Evolutionary conservation across 2,797 vertebrate genomes (phyloP).

Genomic region (Tolypeutes matacus): DNA sequence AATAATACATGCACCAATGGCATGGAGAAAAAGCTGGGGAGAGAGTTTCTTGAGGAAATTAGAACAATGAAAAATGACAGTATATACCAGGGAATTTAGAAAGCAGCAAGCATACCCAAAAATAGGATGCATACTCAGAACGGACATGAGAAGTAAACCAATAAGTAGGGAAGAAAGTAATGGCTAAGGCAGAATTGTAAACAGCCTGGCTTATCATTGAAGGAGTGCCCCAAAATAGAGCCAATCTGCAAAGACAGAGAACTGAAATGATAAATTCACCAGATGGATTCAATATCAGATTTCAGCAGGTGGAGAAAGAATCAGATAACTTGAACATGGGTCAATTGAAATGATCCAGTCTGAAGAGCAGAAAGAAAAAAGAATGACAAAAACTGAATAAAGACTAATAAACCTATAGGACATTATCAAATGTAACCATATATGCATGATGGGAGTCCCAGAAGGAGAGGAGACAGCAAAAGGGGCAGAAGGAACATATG

Average conservation of each 20-base stretch:
- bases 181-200: not conserved
- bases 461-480: not conserved
- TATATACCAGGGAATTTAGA: not conserved
- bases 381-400: slow-evolving; percentile 8
- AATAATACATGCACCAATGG: not conserved
- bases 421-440: not conserved
- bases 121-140: not conserved
- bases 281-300: not conserved
- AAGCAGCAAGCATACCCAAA: not conserved
- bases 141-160: not conserved
- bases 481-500: not conserved
- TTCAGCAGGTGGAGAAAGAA: not conserved
- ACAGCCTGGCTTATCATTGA: not conserved
- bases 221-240: not conserved
- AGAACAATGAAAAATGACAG: not conserved
- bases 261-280: not conserved
- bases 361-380: not conserved
- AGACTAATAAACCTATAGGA: not conserved
- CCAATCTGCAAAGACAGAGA: not conserved
- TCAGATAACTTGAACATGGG: not conserved
- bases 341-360: not conserved
- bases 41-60: not conserved
- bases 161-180: not conserved
- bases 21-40: not conserved
- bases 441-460: not conserved